Conservation (phyloP, 2,888 invertebrate genomes). For the Sphinx pinastri region DNA sequence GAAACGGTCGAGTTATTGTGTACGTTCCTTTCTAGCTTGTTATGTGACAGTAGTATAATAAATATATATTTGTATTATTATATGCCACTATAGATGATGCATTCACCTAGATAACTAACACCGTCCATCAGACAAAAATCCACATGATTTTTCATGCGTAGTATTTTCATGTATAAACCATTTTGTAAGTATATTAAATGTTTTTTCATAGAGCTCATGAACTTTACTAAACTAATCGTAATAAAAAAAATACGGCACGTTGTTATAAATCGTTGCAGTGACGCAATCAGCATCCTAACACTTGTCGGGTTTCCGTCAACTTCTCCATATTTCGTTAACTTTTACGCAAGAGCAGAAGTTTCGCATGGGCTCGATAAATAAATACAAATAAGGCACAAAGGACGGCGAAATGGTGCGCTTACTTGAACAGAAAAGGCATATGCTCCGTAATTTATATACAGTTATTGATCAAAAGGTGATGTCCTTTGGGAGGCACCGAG, state of each 20-base stretch:
- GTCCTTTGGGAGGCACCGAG: conserved; percentile 78
- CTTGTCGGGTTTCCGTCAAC: conserved; percentile 14
- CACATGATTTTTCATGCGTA: too few relatives aligned
- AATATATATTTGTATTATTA: too few relatives aligned
- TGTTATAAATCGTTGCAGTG: not conserved
- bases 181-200: too few relatives aligned
- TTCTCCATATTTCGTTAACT: conserved; percentile 34
- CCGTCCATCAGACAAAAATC: too few relatives aligned
- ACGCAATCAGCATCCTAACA: not conserved
- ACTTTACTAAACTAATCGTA: too few relatives aligned
- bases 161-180: too few relatives aligned
- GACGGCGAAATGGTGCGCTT: conserved; percentile 66
- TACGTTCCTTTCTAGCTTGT: too few relatives aligned
- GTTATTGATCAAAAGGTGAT: conserved; percentile 83
- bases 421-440: conserved; percentile 79
- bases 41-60: too few relatives aligned
- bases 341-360: conserved; percentile 45
- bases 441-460: conserved; percentile 82
- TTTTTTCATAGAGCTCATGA: too few relatives aligned
- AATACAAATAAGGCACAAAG: conserved; percentile 65
- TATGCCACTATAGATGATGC: too few relatives aligned
- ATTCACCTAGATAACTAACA: too few relatives aligned
- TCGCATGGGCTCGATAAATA: conserved; percentile 51
- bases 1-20: too few relatives aligned
- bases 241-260: not conserved